A percentile compares a stretch with the other conserved stretches of the same genome.
These are phyloP conservation scores for Glaucopsyche alexis DNA, from an alignment of 2,888 invertebrate genomes.

Conservation along the genomic window DNA sequence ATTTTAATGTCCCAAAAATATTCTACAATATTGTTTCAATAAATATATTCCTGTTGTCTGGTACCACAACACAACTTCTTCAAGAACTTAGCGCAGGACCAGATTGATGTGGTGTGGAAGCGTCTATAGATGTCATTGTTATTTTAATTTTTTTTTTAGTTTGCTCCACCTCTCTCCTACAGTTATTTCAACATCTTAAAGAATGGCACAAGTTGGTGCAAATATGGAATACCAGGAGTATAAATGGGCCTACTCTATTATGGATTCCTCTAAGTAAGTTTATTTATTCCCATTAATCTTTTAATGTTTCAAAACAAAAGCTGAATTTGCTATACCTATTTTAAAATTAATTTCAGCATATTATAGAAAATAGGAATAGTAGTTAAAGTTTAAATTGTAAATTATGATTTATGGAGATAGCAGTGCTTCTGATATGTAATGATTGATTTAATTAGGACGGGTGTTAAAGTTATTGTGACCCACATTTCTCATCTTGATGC, in stretches of 20 bases:
- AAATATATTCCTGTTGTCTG: too few relatives aligned
- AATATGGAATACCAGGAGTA: constrained; percentile 82
- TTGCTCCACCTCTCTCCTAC: constrained; percentile 33
- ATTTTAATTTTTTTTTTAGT: constrained; percentile 31
- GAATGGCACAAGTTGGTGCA: constrained; percentile 76
- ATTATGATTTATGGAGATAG: too few relatives aligned
- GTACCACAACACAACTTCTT: too few relatives aligned
- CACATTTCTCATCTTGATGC: not conserved
- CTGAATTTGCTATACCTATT: too few relatives aligned
- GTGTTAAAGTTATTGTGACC: not conserved
- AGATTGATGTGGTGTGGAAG: too few relatives aligned
- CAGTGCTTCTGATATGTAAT: not conserved
- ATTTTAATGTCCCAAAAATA: too few relatives aligned
- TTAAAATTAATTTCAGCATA: too few relatives aligned
- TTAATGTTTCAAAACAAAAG: not conserved
- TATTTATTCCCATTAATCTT: not conserved
- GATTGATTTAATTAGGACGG: not conserved
- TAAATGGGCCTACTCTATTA: constrained; percentile 96
- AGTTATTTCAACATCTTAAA: constrained; percentile 35
- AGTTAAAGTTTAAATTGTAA: too few relatives aligned
- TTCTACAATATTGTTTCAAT: not conserved
- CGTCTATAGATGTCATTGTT: too few relatives aligned
- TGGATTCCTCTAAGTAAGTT: constrained; percentile 92
- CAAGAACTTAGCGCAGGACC: too few relatives aligned
- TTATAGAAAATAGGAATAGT: too few relatives aligned